Percentiles rank a stretch among this genome's conserved stretches.
phyloP scores from a whole-genome alignment of 2,113 vertebrate genomes.

The Phodopus roborovskii region DNA sequence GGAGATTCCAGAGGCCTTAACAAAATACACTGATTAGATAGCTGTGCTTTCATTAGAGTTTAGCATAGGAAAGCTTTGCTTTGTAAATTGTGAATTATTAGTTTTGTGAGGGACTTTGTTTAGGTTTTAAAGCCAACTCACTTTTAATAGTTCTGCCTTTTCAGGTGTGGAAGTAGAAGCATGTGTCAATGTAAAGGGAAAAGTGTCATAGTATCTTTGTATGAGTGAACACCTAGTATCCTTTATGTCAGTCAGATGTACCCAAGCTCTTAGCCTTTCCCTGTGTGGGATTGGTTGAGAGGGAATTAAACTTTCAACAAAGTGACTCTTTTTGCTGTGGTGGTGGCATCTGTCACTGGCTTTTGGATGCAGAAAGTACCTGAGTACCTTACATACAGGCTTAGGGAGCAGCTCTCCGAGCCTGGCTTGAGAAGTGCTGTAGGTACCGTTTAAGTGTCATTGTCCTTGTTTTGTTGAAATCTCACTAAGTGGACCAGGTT shows the following conservation, averaged over 20 bases:
- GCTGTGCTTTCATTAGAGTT: constrained; percentile 73
- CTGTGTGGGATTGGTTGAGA: neutral
- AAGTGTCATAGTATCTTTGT: neutral
- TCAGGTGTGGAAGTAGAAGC: neutral
- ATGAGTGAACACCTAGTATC: neutral
- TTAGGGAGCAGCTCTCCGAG: neutral
- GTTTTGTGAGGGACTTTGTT: constrained; percentile 37
- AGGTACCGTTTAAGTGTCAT: neutral
- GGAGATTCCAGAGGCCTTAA: constrained; percentile 71
- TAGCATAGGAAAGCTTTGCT: constrained; percentile 72
- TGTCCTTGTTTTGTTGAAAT: neutral
- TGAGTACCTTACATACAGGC: neutral
- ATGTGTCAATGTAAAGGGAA: neutral
- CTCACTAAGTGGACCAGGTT: neutral
- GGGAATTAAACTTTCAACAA: neutral
- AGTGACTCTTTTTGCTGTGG: neutral
- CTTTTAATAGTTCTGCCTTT: neutral
- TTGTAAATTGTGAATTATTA: constrained; percentile 61
- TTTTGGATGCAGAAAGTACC: neutral
- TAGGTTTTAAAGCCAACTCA: neutral
- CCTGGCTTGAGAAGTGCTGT: neutral
- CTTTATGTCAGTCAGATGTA: neutral
- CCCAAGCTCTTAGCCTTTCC: neutral
- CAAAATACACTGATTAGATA: constrained; percentile 69
- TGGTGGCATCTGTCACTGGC: neutral